Conservation (phyloP, 2,888 invertebrate species). For the Alviniconcha strummeri region DNA sequence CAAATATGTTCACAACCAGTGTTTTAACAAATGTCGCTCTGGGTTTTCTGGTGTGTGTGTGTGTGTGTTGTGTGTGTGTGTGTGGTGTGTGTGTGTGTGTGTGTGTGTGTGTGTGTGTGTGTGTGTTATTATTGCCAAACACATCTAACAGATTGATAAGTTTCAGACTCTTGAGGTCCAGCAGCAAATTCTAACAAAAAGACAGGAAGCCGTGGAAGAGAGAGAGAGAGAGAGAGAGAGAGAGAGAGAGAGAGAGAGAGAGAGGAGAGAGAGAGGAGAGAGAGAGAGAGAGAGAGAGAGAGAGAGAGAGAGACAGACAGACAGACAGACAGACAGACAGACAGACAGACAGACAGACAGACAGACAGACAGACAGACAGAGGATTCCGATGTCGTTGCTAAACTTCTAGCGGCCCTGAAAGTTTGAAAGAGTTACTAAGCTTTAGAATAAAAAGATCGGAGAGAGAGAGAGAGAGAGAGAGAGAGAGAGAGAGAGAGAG, state of each 20-base stretch:
- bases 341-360: not conserved
- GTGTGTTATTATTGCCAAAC: too few species aligned
- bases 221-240: not conserved
- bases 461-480: not conserved
- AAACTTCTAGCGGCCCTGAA: too few species aligned
- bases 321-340: not conserved
- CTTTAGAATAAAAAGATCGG: not conserved
- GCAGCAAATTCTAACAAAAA: not conserved
- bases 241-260: not conserved
- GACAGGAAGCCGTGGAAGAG: not conserved
- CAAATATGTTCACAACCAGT: too few species aligned
- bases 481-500: conserved; percentile 15
- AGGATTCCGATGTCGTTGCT: too few species aligned
- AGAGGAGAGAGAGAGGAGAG: not conserved
- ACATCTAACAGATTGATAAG: too few species aligned
- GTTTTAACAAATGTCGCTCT: too few species aligned
- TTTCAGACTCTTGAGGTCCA: too few species aligned
- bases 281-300: conserved; percentile 3
- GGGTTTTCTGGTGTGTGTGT: too few species aligned
- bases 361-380: not conserved
- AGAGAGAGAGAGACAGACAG: conserved; percentile 11
- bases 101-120: too few species aligned
- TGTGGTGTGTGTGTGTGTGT: too few species aligned
- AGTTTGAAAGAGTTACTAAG: too few species aligned
- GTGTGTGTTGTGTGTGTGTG: too few species aligned